phyloP scores from a whole-genome alignment of 2,797 vertebrate species.

The Euphonia xanthogaster region DNA sequence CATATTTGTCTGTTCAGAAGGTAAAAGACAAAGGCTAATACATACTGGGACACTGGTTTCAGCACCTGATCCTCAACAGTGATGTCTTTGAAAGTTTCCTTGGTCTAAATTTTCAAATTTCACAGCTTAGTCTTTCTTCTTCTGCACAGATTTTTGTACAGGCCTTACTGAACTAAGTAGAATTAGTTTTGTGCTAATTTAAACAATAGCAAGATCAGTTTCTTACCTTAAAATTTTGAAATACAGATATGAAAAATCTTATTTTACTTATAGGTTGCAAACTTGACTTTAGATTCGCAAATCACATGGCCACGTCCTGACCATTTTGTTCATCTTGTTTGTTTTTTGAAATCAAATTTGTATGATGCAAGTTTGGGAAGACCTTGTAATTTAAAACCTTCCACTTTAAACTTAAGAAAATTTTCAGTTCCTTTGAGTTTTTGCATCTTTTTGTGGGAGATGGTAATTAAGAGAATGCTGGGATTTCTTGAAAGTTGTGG shows the following conservation, averaged over 20 bases:
- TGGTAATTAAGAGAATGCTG: not conserved
- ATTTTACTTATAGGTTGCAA: not conserved
- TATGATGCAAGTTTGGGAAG: not conserved
- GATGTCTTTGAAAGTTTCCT: not conserved
- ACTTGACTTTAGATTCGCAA: not conserved
- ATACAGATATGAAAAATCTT: not conserved
- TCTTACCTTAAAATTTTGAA: not conserved
- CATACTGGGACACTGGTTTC: not conserved
- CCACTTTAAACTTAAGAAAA: not conserved
- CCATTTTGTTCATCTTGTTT: not conserved
- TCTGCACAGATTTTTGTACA: not conserved
- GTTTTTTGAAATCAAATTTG: not conserved
- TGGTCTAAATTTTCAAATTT: not conserved
- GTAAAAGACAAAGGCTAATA: not conserved
- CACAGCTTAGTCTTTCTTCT: not conserved
- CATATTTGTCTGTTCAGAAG: not conserved
- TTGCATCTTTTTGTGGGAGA: not conserved
- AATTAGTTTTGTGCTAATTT: not conserved
- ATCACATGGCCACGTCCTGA: not conserved
- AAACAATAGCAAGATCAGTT: not conserved
- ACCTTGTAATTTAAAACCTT: not conserved
- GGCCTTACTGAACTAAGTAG: not conserved
- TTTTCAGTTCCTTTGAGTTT: not conserved
- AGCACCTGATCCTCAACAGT: not conserved
- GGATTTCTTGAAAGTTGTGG: not conserved